These are phyloP conservation scores for Tetramorium simillimum DNA, from an alignment of 1,140 invertebrate species.

Conservation along the genomic window DNA sequence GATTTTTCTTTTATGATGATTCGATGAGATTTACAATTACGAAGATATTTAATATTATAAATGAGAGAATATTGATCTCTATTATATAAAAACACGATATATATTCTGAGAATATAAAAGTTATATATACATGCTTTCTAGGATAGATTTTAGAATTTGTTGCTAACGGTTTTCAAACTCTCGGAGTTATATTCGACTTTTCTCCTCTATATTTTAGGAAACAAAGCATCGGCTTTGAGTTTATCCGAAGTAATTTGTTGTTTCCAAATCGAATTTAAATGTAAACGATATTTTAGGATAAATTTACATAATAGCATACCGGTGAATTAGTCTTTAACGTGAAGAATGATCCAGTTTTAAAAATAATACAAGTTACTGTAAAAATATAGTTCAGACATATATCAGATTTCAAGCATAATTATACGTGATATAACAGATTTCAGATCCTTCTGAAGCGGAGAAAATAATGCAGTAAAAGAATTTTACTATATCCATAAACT, in stretches of 20 bases:
- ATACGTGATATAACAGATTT: not conserved
- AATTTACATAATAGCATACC: slow-evolving; percentile 34
- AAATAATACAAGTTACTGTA: not conserved
- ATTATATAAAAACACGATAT: not conserved
- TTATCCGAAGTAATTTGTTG: slow-evolving; percentile 44
- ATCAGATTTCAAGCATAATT: not conserved
- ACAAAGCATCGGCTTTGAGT: slow-evolving; percentile 29
- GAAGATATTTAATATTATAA: not conserved
- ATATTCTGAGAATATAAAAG: no score
- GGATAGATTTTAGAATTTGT: slow-evolving; percentile 29
- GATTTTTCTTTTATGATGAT: not conserved
- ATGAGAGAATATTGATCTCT: slow-evolving; percentile 4
- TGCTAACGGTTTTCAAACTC: slow-evolving; percentile 18
- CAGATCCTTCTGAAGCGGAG: not conserved
- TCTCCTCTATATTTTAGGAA: not conserved
- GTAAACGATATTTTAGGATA: slow-evolving; percentile 21
- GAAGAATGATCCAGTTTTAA: not conserved
- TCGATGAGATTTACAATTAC: not conserved
- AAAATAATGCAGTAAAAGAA: not conserved
- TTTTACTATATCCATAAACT: not conserved
- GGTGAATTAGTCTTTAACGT: not conserved
- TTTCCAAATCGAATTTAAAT: slow-evolving; percentile 39
- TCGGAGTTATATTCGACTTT: slow-evolving; percentile 35
- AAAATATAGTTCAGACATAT: not conserved
- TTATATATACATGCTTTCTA: not conserved